Evolutionary conservation across 2,888 invertebrate genomes (phyloP).

Genomic region (Acanthosoma haemorrhoidale): DNA sequence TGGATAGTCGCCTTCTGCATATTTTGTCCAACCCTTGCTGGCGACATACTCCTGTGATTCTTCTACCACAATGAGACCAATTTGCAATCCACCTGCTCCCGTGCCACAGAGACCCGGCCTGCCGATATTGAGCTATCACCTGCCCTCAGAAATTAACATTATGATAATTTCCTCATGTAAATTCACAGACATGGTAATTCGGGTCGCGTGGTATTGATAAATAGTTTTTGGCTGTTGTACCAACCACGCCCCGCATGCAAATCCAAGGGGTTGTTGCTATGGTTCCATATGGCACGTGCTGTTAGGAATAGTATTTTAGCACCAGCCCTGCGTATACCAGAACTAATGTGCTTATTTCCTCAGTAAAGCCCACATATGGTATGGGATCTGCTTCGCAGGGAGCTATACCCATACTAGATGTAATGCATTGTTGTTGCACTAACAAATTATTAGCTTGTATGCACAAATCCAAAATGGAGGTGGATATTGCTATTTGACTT

Average conservation of each 20-base stretch:
- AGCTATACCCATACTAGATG: no score
- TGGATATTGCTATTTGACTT: no score
- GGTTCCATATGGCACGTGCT: conserved; percentile 6
- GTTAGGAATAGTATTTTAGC: not conserved
- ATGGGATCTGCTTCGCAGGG: no score
- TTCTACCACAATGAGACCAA: not conserved
- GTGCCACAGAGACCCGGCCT: not conserved
- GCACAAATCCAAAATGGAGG: no score
- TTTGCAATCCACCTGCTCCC: conserved; percentile 3
- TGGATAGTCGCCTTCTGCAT: conserved; percentile 2
- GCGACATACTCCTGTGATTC: no score
- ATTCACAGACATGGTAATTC: conserved; percentile 5
- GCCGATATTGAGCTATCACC: conserved; percentile 12
- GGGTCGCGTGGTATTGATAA: conserved; percentile 23
- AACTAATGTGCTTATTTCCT: no score
- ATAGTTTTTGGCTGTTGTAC: not conserved
- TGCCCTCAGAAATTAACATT: conserved; percentile 18
- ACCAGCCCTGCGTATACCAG: no score
- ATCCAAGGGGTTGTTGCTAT: not conserved
- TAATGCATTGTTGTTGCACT: no score
- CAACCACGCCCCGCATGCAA: conserved; percentile 10
- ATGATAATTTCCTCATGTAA: conserved; percentile 15
- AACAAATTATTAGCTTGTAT: no score
- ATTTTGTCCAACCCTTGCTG: not conserved
- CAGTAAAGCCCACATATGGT: no score